Conservation (phyloP, 1,140 invertebrate species). For the Cecropterus lyciades region DNA sequence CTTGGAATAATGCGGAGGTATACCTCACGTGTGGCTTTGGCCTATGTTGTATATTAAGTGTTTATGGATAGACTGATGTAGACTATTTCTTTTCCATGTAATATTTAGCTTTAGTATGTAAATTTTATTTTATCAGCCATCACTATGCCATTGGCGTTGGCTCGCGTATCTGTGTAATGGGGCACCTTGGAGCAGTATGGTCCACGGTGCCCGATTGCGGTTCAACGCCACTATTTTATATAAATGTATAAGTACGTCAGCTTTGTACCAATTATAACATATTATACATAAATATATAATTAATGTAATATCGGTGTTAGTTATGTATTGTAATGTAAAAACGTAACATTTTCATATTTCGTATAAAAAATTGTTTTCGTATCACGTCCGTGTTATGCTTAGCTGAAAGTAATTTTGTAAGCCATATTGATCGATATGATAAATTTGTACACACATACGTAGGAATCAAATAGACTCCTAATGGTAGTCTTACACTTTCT, state of each 20-base stretch:
- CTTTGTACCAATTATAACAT: slow-evolving; percentile 34
- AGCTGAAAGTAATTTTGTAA: slow-evolving; percentile 8
- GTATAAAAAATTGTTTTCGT: slow-evolving; percentile 3
- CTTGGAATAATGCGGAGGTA: slow-evolving; percentile 43
- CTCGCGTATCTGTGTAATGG: not conserved
- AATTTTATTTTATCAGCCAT: slow-evolving; percentile 18
- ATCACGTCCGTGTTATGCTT: slow-evolving; percentile 15
- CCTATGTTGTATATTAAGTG: slow-evolving; percentile 66
- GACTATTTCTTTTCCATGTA: slow-evolving; percentile 41
- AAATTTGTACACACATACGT: not conserved
- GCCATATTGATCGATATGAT: not conserved
- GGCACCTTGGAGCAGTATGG: not conserved
- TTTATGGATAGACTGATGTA: slow-evolving; percentile 66
- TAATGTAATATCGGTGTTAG: slow-evolving; percentile 31
- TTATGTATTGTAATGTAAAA: slow-evolving; percentile 24
- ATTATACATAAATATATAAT: slow-evolving; percentile 24
- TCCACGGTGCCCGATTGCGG: not conserved
- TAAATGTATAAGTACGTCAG: slow-evolving; percentile 29
- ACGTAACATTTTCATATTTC: slow-evolving; percentile 11
- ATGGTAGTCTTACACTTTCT: too few species aligned
- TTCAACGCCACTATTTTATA: slow-evolving; percentile 20
- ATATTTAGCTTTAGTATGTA: slow-evolving; percentile 34
- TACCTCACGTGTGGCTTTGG: slow-evolving; percentile 40
- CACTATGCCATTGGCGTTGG: slow-evolving; percentile 6
- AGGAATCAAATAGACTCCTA: not conserved